Conservation (phyloP, 1,140 invertebrate genomes). For the Leptoteleia sp. region DNA sequence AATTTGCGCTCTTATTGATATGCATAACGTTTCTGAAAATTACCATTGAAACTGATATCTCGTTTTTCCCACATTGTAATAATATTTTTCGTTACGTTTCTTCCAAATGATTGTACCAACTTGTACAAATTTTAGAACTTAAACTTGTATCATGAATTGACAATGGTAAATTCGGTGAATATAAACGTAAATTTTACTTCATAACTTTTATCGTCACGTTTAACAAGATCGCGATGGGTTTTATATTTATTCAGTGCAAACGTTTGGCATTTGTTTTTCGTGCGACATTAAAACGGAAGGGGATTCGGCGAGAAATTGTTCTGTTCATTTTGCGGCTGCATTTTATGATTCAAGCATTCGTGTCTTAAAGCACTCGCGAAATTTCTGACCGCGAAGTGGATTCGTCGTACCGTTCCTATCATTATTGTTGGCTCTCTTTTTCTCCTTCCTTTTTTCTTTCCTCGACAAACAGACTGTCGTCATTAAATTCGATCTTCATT, state of each 20-base stretch:
- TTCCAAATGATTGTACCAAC: too few species aligned
- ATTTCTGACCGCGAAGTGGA: slow-evolving; percentile 24
- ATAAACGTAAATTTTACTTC: too few species aligned
- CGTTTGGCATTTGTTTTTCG: not conserved
- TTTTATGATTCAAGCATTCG: slow-evolving; percentile 31
- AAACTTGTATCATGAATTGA: too few species aligned
- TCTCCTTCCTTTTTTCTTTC: too few species aligned
- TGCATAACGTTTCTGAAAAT: too few species aligned
- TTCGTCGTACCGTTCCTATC: slow-evolving; percentile 42
- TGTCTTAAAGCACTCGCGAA: slow-evolving; percentile 40
- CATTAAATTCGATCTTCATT: slow-evolving; percentile 65
- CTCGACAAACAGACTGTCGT: slow-evolving; percentile 37
- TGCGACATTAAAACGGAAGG: slow-evolving; percentile 1
- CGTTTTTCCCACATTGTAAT: too few species aligned
- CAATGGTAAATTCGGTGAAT: too few species aligned
- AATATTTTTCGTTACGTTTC: too few species aligned
- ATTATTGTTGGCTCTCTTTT: slow-evolving; percentile 26
- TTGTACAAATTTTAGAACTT: too few species aligned
- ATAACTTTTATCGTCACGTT: too few species aligned
- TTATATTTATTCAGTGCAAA: not conserved
- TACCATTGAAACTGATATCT: too few species aligned
- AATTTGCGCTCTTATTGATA: too few species aligned
- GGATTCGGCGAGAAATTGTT: slow-evolving; percentile 19
- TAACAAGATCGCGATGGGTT: not conserved
- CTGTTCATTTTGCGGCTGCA: slow-evolving; percentile 31